These are phyloP conservation scores for Siphlonurus alternatus DNA, from an alignment of 2,888 invertebrate species.

Conservation along the genomic window DNA sequence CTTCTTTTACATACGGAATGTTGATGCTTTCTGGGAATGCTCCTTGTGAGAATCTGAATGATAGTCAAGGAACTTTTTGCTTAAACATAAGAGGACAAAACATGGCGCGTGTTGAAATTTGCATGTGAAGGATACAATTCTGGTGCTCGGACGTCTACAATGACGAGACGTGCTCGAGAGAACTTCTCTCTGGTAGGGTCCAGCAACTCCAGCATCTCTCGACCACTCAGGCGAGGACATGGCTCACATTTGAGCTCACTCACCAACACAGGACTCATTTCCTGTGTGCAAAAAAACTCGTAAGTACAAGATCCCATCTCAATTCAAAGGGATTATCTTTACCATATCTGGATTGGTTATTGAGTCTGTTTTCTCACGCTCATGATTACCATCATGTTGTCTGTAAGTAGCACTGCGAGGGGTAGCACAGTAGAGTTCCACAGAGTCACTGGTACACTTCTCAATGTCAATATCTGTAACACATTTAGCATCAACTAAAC, in stretches of 20 bases:
- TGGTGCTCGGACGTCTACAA: slow-evolving; percentile 50
- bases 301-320: too few relatives aligned
- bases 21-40: not conserved
- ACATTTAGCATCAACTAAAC: too few relatives aligned
- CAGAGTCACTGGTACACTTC: slow-evolving; percentile 75
- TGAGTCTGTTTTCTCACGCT: slow-evolving; percentile 11
- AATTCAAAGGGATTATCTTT: not conserved
- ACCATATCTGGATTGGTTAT: slow-evolving; percentile 14
- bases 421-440: slow-evolving; percentile 66
- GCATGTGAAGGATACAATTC: slow-evolving; percentile 37
- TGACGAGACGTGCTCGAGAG: slow-evolving; percentile 31
- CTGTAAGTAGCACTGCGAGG: slow-evolving; percentile 79
- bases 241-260: slow-evolving; percentile 53
- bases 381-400: slow-evolving; percentile 41
- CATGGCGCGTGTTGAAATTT: slow-evolving; percentile 15
- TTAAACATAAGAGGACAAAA: not conserved
- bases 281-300: slow-evolving; percentile 38
- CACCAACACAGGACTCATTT: slow-evolving; percentile 48
- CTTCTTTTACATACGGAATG: not conserved
- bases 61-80: not conserved
- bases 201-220: slow-evolving; percentile 61
- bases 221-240: slow-evolving; percentile 68
- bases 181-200: slow-evolving; percentile 29
- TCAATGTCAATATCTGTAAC: slow-evolving; percentile 77
- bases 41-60: not conserved